Base-by-base conservation (phyloP, 2,113 vertebrate genomes). In the Talpa occidentalis region DNA sequence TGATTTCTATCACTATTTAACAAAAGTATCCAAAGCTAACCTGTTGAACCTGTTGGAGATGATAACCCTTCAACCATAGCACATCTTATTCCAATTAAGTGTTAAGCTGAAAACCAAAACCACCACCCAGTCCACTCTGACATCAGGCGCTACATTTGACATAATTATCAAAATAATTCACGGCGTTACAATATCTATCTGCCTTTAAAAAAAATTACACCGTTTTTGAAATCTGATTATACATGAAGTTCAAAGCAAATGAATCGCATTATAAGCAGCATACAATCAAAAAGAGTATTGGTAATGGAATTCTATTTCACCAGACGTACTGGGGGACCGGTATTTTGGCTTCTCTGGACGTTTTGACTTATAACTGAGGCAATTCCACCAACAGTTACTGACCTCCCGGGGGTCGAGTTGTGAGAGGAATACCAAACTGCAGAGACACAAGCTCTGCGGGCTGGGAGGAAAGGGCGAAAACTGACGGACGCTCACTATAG, bases 171-270 rank as follows among this genome's bases (percentile, higher is more conserved):
- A 86, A 94, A 64, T 74, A 93, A 74, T 67, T 66, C 47, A 88
- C 3, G 6, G 44, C 52, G 92, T 90, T 96, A 93, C 79, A 37
- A 89, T 59, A 96, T 26, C 5, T 59, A 96, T 30, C 5, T 72
- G 28, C 30, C 54, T 93, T 87, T 67, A 28, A 8, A 40, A 86
- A 70, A 90, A 82, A 70, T 77, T 0, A 56, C 16, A 74, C 10
- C 2, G 3, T 14, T 44, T 24, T 42, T 35, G 1, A 73, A 81
- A 9, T n/a, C 21, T 77, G 35, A 42, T 6, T 22, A 82, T 60
- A 64, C 70, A 37, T 35, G n/a, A 78, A 88, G 32, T 69, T 86
- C 79, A 60, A 82, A 78, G 49, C 81, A 93, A 93, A 88, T 22
- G 82, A 52, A 82, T 15, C 15, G 60, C 11, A 6, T 56, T 76